Percentiles rank a stretch among this genome's conserved stretches.
phyloP scores from a whole-genome alignment of 2,797 vertebrate genomes.

The Melanotaenia parkinsoni region DNA sequence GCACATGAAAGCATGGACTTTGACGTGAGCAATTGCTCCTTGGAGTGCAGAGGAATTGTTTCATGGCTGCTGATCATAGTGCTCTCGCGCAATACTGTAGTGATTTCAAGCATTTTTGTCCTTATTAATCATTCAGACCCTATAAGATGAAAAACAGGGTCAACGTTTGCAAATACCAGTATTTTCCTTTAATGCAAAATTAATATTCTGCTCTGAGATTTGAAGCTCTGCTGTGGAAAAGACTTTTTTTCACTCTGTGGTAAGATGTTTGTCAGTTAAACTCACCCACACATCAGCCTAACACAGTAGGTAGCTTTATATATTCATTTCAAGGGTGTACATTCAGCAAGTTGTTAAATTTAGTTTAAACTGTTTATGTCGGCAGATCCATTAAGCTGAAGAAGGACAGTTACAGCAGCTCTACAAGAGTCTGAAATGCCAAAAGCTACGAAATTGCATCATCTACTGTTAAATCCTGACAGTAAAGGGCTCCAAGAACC shows the following conservation, averaged over 20 bases:
- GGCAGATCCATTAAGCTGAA: background rate
- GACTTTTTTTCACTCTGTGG: background rate
- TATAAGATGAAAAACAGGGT: background rate
- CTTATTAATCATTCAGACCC: background rate
- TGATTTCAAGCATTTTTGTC: background rate
- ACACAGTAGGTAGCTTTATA: background rate
- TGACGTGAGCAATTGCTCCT: too few relatives aligned
- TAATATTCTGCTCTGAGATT: background rate
- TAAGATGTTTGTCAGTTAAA: background rate
- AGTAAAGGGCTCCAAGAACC: constrained; percentile 35
- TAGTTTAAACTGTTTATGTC: background rate
- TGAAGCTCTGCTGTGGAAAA: background rate
- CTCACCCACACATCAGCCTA: too few relatives aligned
- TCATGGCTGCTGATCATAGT: too few relatives aligned
- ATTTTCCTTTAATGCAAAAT: background rate
- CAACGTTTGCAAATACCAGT: too few relatives aligned
- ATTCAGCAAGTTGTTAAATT: background rate
- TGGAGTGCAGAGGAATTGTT: too few relatives aligned
- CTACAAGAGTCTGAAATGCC: background rate
- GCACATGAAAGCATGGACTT: too few relatives aligned
- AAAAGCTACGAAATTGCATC: background rate
- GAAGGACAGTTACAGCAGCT: background rate
- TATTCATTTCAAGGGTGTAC: background rate
- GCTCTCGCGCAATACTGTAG: background rate
- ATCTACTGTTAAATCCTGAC: constrained; percentile 8